phyloP scores from a whole-genome alignment of 2,797 vertebrate genomes.

The Megalops cyprinoides region DNA sequence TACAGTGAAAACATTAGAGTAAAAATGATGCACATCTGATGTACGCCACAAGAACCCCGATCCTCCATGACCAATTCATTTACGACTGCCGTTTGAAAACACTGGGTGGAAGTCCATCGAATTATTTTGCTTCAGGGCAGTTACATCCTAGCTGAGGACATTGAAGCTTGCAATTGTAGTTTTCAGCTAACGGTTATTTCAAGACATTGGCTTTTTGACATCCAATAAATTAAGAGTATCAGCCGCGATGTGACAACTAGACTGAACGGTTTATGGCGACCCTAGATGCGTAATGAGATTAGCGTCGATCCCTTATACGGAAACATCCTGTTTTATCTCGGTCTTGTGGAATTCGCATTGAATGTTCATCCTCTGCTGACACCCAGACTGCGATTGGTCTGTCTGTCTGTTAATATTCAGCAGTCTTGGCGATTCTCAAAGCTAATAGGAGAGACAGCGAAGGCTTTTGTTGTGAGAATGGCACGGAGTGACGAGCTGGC shows the following conservation, averaged over 20 bases:
- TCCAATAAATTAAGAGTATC: conserved; percentile 33
- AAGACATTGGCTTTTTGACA: conserved; percentile 12
- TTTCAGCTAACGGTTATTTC: conserved; percentile 27
- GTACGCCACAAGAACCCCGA: conserved; percentile 65
- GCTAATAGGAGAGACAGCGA: conserved; percentile 54
- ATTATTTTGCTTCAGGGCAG: not conserved
- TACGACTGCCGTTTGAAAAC: conserved; percentile 35
- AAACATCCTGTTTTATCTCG: conserved; percentile 47
- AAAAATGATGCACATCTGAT: conserved; percentile 69
- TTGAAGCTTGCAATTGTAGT: conserved; percentile 39
- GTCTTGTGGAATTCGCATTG: conserved; percentile 20
- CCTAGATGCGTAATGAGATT: conserved; percentile 30
- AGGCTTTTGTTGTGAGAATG: not conserved
- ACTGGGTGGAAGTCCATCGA: conserved; percentile 46
- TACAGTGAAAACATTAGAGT: conserved; percentile 73
- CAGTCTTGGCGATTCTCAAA: conserved; percentile 50
- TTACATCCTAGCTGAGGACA: conserved; percentile 35
- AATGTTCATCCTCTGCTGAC: conserved; percentile 27
- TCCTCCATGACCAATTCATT: conserved; percentile 81
- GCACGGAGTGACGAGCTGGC: not conserved
- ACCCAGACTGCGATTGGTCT: conserved; percentile 57
- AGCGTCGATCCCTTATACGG: conserved; percentile 22
- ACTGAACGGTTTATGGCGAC: conserved; percentile 17
- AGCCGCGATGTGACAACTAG: conserved; percentile 11
- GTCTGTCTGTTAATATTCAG: conserved; percentile 46